These are phyloP conservation scores for Phainopepla nitens DNA, from an alignment of 2,113 vertebrate species.

Conservation along the genomic window DNA sequence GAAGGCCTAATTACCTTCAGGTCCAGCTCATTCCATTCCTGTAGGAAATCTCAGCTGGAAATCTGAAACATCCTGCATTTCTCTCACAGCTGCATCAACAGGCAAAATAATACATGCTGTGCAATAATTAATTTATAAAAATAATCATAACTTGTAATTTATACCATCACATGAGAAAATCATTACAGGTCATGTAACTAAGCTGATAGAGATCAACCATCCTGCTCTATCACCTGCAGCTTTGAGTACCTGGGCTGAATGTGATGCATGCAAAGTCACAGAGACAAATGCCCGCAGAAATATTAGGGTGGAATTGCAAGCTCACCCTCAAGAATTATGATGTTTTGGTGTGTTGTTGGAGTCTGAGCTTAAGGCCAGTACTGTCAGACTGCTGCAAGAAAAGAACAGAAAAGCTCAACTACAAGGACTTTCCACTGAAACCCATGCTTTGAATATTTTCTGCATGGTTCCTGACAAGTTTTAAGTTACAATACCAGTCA, in stretches of 20 bases:
- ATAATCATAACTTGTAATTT: background rate
- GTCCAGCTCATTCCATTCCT: background rate
- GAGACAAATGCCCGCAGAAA: background rate
- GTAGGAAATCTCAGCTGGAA: background rate
- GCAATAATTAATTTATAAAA: background rate
- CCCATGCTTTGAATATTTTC: background rate
- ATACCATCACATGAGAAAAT: background rate
- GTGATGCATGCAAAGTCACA: background rate
- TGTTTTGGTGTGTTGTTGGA: background rate
- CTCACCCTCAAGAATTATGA: background rate
- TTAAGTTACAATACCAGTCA: background rate
- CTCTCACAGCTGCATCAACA: background rate
- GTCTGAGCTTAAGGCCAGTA: background rate
- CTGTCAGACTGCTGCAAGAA: background rate
- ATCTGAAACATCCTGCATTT: background rate
- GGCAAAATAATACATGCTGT: background rate
- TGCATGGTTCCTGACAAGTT: background rate
- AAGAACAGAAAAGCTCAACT: background rate
- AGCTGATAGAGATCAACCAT: background rate
- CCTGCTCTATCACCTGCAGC: background rate
- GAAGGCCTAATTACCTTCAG: background rate
- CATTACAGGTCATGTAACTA: background rate
- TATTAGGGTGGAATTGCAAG: background rate
- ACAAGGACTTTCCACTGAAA: background rate
- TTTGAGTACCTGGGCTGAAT: background rate